These are phyloP conservation scores for Nipponia nippon DNA, from an alignment of 2,113 vertebrate species.

Conservation along the genomic window DNA sequence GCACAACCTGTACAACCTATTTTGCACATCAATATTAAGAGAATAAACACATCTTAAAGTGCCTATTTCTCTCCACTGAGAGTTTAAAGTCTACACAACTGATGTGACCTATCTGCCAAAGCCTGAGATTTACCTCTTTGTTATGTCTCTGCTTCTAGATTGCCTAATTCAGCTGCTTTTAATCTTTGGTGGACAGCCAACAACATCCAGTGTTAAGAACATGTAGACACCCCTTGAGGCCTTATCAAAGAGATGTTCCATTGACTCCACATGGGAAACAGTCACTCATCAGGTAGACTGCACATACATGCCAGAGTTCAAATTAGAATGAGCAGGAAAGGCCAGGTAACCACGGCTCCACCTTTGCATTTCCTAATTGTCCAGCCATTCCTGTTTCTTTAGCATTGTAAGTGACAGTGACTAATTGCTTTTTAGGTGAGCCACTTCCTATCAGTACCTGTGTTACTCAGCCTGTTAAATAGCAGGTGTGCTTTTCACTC, in stretches of 20 bases:
- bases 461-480: background rate
- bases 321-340: background rate
- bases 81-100: background rate
- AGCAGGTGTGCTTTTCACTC: background rate
- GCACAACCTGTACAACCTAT: background rate
- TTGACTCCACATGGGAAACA: background rate
- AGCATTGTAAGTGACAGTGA: background rate
- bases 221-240: background rate
- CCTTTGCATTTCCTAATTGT: background rate
- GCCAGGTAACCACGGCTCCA: background rate
- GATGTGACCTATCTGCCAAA: background rate
- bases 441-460: background rate
- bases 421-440: background rate
- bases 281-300: background rate
- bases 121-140: background rate
- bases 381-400: background rate
- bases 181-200: background rate
- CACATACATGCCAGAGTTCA: background rate
- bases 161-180: background rate
- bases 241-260: background rate
- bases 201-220: background rate
- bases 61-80: background rate
- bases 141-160: background rate
- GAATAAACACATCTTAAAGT: background rate
- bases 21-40: background rate